Percentiles rank a stretch among this genome's conserved stretches.
Evolutionary conservation across 2,113 vertebrate genomes (phyloP).

Genomic region (Cyprinodon tularosa): DNA sequence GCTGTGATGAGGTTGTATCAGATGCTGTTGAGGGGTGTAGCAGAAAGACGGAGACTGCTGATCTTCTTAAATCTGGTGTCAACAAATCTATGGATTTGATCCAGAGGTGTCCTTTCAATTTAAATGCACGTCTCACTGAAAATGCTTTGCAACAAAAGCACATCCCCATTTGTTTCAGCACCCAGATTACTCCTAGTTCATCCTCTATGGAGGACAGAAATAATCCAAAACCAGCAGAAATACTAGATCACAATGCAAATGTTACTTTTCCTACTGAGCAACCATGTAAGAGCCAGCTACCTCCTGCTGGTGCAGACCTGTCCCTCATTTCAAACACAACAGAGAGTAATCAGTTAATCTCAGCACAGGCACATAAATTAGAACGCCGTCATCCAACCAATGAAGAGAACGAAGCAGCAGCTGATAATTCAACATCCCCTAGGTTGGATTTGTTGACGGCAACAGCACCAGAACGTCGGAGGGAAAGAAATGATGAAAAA

Average conservation of each 20-base stretch:
- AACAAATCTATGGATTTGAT: neutral
- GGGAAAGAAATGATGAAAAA: slow-evolving; percentile 7
- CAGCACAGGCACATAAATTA: slow-evolving; percentile 1
- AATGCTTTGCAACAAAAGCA: slow-evolving; percentile 8
- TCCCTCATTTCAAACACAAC: slow-evolving; percentile 1
- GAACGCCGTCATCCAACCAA: neutral
- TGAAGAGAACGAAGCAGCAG: neutral
- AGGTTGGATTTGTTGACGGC: slow-evolving; percentile 6
- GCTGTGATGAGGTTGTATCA: slow-evolving; percentile 9
- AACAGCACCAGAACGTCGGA: slow-evolving; percentile 16
- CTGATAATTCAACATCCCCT: neutral
- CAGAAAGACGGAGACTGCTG: slow-evolving; percentile 4
- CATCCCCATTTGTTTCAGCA: neutral
- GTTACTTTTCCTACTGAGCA: slow-evolving; percentile 29
- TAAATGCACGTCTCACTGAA: neutral
- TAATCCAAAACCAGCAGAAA: slow-evolving; percentile 18
- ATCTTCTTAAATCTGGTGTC: slow-evolving; percentile 2
- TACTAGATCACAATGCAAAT: slow-evolving; percentile 69
- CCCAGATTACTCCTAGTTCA: slow-evolving; percentile 16
- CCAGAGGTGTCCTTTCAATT: neutral
- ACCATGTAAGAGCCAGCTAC: neutral
- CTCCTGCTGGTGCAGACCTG: neutral
- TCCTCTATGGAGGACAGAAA: neutral
- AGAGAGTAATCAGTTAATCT: neutral
- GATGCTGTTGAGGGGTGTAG: neutral